Percentiles rank a stretch among this genome's conserved stretches.
These are phyloP conservation scores for Tholera decimalis DNA, from an alignment of 2,888 invertebrate genomes.

Conservation along the genomic window DNA sequence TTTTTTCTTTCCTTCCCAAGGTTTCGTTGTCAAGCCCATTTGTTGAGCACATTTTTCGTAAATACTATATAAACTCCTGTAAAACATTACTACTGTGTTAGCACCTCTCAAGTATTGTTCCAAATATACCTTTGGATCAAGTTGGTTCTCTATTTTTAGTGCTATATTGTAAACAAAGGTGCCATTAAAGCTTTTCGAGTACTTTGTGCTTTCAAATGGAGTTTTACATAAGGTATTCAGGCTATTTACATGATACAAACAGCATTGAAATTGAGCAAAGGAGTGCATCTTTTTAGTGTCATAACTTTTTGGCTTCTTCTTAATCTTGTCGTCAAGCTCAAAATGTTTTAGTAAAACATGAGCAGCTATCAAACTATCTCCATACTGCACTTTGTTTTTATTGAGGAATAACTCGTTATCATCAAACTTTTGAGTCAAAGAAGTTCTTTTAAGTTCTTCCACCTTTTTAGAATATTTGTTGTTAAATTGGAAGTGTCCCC, in stretches of 20 bases:
- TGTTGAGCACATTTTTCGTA: constrained; percentile 71
- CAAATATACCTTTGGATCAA: constrained; percentile 90
- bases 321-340: constrained; percentile 90
- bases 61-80: constrained; percentile 78
- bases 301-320: constrained; percentile 90
- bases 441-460: constrained; percentile 73
- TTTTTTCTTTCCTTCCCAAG: constrained; percentile 73
- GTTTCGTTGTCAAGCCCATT: constrained; percentile 75
- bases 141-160: constrained; percentile 91
- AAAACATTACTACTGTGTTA: constrained; percentile 78
- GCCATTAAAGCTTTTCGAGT: constrained; percentile 94
- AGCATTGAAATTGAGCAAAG: constrained; percentile 93
- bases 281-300: constrained; percentile 91
- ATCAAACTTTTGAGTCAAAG: constrained; percentile 40
- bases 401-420: constrained; percentile 81
- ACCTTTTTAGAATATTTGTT: constrained; percentile 84
- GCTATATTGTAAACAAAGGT: constrained; percentile 95
- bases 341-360: constrained; percentile 91
- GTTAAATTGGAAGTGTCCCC: constrained; percentile 87
- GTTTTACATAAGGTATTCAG: constrained; percentile 93
- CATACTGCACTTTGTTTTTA: constrained; percentile 88
- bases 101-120: constrained; percentile 86
- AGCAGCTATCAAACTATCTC: constrained; percentile 92
- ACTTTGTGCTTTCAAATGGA: constrained; percentile 90
- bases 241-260: constrained; percentile 90